Evolutionary conservation across 2,888 invertebrate genomes (phyloP).

Genomic region (Lepidocyrtinus sp.): DNA sequence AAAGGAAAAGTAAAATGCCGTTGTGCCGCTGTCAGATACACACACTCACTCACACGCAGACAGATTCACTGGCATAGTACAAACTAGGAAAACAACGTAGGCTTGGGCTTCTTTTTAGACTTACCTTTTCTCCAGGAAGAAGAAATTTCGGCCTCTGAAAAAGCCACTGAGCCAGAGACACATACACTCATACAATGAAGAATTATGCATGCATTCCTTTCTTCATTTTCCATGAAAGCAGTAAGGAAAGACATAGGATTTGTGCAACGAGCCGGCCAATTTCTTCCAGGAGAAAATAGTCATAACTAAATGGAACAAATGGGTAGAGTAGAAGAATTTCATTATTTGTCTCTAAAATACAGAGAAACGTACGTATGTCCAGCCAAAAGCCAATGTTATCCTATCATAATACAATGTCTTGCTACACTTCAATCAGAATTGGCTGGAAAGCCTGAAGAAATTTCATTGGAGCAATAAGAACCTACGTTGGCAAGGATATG

Average conservation of each 20-base stretch:
- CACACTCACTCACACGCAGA: background rate
- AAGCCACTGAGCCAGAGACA: background rate
- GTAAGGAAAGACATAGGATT: background rate
- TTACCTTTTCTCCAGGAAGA: no score
- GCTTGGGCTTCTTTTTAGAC: background rate
- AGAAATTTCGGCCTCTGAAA: conserved; percentile 17
- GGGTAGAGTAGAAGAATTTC: no score
- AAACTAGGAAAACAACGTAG: background rate
- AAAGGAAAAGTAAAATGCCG: conserved; percentile 24
- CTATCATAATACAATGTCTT: no score
- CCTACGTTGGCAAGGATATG: no score
- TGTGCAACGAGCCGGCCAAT: background rate
- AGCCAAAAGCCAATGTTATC: no score
- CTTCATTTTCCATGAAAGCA: background rate
- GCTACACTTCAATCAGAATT: no score
- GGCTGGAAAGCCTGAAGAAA: no score
- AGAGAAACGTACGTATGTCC: no score
- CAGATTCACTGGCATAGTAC: background rate
- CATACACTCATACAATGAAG: no score
- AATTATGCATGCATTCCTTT: conserved; percentile 11
- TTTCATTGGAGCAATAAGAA: no score
- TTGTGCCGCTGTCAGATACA: conserved; percentile 38
- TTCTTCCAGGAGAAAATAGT: background rate
- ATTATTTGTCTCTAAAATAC: no score
- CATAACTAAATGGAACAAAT: no score